phyloP scores from a whole-genome alignment of 1,140 invertebrate genomes.

The Cydia amplana region DNA sequence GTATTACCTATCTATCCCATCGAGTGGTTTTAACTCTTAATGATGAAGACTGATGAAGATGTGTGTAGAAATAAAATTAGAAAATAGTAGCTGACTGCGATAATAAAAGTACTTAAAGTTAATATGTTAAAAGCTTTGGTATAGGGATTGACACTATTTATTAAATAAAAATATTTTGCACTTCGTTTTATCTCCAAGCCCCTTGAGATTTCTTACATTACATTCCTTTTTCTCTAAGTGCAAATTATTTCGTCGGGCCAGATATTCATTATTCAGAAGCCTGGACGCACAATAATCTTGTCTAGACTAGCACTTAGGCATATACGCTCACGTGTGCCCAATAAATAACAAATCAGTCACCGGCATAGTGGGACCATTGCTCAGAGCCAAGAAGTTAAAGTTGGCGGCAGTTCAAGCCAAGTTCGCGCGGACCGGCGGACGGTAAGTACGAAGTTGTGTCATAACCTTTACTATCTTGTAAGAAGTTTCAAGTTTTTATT shows the following conservation, averaged over 20 bases:
- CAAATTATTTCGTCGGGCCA: background rate
- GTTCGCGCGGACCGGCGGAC: constrained; percentile 49
- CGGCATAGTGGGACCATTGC: constrained; percentile 68
- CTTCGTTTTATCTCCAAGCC: background rate
- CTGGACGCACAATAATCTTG: constrained; percentile 1
- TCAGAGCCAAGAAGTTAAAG: constrained; percentile 66
- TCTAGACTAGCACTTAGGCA: constrained; percentile 27
- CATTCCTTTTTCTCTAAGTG: background rate
- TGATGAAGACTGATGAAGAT: too few species aligned
- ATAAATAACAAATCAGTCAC: constrained; percentile 75
- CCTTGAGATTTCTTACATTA: background rate
- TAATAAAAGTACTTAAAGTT: too few species aligned
- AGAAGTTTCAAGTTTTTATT: constrained; percentile 12
- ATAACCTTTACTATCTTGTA: constrained; percentile 31
- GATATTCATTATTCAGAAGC: background rate
- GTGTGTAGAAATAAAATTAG: too few species aligned
- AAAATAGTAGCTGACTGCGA: too few species aligned
- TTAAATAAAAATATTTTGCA: background rate
- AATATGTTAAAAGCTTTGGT: too few species aligned
- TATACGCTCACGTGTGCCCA: constrained; percentile 45
- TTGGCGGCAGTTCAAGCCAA: constrained; percentile 68
- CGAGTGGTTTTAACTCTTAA: too few species aligned
- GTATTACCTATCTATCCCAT: too few species aligned
- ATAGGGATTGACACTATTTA: too few species aligned
- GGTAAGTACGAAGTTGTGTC: constrained; percentile 45